Conservation (phyloP, 1,140 invertebrate genomes). For the Brachionus calyciflorus region DNA sequence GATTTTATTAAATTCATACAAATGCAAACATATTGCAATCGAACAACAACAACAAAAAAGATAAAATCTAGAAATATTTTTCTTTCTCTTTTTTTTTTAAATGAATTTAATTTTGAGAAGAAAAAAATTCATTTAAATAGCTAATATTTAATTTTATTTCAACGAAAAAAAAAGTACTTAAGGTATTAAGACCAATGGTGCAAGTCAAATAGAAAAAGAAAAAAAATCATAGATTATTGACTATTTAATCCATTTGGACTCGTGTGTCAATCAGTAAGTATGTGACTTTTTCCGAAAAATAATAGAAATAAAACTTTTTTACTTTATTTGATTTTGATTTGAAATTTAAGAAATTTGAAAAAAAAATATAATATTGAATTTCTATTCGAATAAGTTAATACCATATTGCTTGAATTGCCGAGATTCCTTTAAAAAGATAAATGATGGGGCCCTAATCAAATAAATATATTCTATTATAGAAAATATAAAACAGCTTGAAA, state of each 20-base stretch:
- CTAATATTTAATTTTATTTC: conserved; percentile 28
- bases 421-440: conserved; percentile 35
- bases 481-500: too few species aligned
- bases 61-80: conserved; percentile 21
- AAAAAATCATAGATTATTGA: conserved; percentile 12
- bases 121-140: conserved; percentile 23
- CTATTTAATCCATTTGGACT: neutral
- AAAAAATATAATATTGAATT: conserved; percentile 18
- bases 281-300: conserved; percentile 15
- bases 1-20: conserved; percentile 45
- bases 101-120: neutral
- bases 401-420: too few species aligned
- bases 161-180: too few species aligned
- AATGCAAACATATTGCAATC: conserved; percentile 30
- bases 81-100: neutral
- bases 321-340: too few species aligned
- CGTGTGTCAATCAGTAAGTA: too few species aligned
- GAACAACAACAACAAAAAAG: conserved; percentile 16
- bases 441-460: neutral
- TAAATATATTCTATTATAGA: too few species aligned
- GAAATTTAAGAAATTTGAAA: conserved; percentile 31
- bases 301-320: too few species aligned
- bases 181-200: conserved; percentile 27
- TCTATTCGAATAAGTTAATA: conserved; percentile 6
- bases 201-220: conserved; percentile 19